A percentile compares a stretch with the other conserved stretches of the same genome.
phyloP scores from a whole-genome alignment of 2,113 vertebrate genomes.

The Ramphastos sulfuratus region DNA sequence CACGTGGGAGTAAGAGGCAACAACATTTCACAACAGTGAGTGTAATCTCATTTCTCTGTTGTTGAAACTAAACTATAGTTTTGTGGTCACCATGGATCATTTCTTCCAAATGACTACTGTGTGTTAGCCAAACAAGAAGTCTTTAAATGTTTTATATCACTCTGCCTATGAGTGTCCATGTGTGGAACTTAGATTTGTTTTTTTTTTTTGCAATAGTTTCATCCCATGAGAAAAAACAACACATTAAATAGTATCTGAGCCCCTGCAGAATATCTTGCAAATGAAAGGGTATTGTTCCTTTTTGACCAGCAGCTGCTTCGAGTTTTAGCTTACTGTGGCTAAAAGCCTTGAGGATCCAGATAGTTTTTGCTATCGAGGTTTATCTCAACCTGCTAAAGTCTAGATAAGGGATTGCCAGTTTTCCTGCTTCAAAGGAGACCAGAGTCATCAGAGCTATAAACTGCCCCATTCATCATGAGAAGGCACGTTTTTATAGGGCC shows the following conservation, averaged over 20 bases:
- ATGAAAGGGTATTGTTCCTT: slow-evolving; percentile 56
- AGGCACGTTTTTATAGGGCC: slow-evolving; percentile 59
- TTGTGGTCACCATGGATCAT: neutral
- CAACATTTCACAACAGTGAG: slow-evolving; percentile 31
- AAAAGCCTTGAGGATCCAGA: slow-evolving; percentile 66
- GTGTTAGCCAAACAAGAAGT: slow-evolving; percentile 9
- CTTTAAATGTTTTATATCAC: neutral
- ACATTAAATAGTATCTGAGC: slow-evolving; percentile 29
- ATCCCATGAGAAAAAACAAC: slow-evolving; percentile 44
- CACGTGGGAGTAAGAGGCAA: slow-evolving; percentile 15
- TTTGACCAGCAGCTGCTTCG: slow-evolving; percentile 73
- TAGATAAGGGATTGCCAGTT: slow-evolving; percentile 76
- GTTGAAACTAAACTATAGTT: neutral
- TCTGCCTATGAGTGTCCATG: neutral
- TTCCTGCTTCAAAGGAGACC: slow-evolving; percentile 74
- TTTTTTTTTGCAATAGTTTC: neutral
- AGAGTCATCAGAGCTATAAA: slow-evolving; percentile 70
- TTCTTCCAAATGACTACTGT: slow-evolving; percentile 21
- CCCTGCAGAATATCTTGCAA: slow-evolving; percentile 60
- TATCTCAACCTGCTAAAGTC: slow-evolving; percentile 75
- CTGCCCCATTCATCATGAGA: slow-evolving; percentile 60
- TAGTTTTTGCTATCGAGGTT: slow-evolving; percentile 74
- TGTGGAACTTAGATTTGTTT: neutral
- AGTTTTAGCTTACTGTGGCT: slow-evolving; percentile 73
- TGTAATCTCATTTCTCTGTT: neutral